Percentiles rank a stretch among this genome's conserved stretches.
These are phyloP conservation scores for Telmatherina bonti DNA, from an alignment of 2,797 vertebrate species.

Conservation along the genomic window DNA sequence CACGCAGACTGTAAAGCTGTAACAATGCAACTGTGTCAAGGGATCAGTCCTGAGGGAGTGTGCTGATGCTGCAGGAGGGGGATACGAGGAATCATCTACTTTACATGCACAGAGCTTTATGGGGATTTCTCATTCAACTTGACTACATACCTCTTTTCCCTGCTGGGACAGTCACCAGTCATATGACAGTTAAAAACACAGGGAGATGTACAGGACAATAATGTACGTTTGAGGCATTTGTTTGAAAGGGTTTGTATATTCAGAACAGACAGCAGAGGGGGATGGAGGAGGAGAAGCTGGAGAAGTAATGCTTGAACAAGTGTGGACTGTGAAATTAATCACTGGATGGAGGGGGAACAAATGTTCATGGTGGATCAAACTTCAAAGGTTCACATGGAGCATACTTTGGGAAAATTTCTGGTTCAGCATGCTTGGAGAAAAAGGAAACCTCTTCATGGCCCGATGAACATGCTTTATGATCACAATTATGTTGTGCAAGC, in stretches of 20 bases:
- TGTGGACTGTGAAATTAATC: conserved; percentile 76
- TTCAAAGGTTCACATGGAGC: conserved; percentile 79
- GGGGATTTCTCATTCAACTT: conserved; percentile 85
- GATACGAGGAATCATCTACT: conserved; percentile 75
- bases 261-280: conserved; percentile 70
- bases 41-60: conserved; percentile 46
- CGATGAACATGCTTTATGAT: conserved; percentile 83
- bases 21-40: conserved; percentile 78
- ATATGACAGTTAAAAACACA: conserved; percentile 96
- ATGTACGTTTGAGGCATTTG: conserved; percentile 86
- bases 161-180: conserved; percentile 96
- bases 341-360: conserved; percentile 76
- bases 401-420: conserved; percentile 72
- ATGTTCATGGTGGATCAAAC: conserved; percentile 78
- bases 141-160: conserved; percentile 99
- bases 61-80: conserved; percentile 75
- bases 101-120: conserved; percentile 94
- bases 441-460: conserved; percentile 76
- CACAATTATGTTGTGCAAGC: conserved; percentile 78
- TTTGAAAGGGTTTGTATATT: conserved; percentile 59
- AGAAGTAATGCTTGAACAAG: conserved; percentile 75
- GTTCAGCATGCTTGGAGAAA: conserved; percentile 79
- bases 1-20: conserved; percentile 81
- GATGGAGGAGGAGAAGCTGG: conserved; percentile 76
- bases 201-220: conserved; percentile 86